Percentiles rank a stretch among this genome's conserved stretches.
Evolutionary conservation across 2,113 vertebrate species (phyloP).

Genomic region (Pangasianodon hypophthalmus): DNA sequence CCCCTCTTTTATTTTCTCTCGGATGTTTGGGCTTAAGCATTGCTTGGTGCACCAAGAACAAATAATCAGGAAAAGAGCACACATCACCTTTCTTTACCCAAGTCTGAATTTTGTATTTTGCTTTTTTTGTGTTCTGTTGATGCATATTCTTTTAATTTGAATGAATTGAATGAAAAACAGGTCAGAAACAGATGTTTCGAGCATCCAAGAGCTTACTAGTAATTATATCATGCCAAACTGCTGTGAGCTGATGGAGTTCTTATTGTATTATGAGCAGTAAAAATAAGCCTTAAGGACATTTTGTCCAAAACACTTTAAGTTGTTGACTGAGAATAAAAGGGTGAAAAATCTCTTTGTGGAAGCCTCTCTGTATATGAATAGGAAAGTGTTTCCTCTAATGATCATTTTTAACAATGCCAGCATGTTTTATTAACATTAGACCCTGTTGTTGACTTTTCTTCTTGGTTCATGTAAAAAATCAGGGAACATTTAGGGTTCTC

Average conservation of each 20-base stretch:
- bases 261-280: conserved; percentile 41
- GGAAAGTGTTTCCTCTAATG: not conserved
- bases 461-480: not conserved
- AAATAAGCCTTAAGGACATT: conserved; percentile 39
- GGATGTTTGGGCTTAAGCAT: conserved; percentile 32
- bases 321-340: conserved; percentile 17
- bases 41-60: conserved; percentile 47
- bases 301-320: conserved; percentile 40
- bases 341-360: not conserved
- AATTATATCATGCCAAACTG: conserved; percentile 47
- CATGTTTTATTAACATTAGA: not conserved
- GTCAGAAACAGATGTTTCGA: conserved; percentile 54
- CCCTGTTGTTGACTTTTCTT: not conserved
- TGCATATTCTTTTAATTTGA: conserved; percentile 41
- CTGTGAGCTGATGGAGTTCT: conserved; percentile 38
- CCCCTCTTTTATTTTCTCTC: conserved; percentile 29
- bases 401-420: not conserved
- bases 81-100: conserved; percentile 45
- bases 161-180: conserved; percentile 50
- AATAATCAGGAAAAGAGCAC: conserved; percentile 53
- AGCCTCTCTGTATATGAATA: not conserved
- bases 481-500: not conserved
- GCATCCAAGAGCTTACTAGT: conserved; percentile 46
- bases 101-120: conserved; percentile 32
- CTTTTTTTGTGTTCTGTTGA: not conserved